phyloP scores from a whole-genome alignment of 2,797 vertebrate genomes.

The Gastrophryne carolinensis region DNA sequence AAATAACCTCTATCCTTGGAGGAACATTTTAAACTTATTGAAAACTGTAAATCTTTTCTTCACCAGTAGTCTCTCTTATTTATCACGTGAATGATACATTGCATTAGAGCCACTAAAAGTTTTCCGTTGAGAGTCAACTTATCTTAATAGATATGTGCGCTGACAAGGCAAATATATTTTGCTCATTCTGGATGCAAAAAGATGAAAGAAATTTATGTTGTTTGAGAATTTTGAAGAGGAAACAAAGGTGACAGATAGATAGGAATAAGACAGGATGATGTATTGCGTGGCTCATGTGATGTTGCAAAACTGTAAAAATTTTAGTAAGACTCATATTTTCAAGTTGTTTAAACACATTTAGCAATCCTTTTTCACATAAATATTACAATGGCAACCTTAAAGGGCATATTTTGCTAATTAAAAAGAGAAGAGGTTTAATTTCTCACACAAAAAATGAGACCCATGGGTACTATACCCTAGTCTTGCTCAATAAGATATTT shows the following conservation, averaged over 20 bases:
- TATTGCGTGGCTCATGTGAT: background rate
- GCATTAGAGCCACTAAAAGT: slow-evolving; percentile 31
- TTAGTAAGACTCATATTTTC: slow-evolving; percentile 3
- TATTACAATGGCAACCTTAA: background rate
- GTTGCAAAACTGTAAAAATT: slow-evolving; percentile 13
- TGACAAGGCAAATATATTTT: slow-evolving; percentile 36
- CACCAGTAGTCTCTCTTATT: slow-evolving; percentile 43
- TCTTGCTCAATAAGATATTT: too few relatives aligned
- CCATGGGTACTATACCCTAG: too few relatives aligned
- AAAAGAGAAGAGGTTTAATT: too few relatives aligned
- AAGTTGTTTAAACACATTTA: background rate
- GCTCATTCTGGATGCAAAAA: slow-evolving; percentile 36
- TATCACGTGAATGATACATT: slow-evolving; percentile 49
- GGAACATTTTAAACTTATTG: slow-evolving; percentile 51
- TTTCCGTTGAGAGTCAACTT: slow-evolving; percentile 30
- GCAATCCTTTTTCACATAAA: background rate
- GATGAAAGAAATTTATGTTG: slow-evolving; percentile 20
- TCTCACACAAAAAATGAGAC: too few relatives aligned
- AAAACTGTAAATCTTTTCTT: slow-evolving; percentile 52
- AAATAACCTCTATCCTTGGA: slow-evolving; percentile 49
- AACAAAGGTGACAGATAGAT: slow-evolving; percentile 6
- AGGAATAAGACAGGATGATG: background rate
- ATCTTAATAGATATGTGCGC: slow-evolving; percentile 33
- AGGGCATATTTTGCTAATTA: background rate
- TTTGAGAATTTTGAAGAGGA: slow-evolving; percentile 14